Evolutionary conservation across 23 tunicate genomes (phyloP).

Genomic region (Clavelina lepadiformis): DNA sequence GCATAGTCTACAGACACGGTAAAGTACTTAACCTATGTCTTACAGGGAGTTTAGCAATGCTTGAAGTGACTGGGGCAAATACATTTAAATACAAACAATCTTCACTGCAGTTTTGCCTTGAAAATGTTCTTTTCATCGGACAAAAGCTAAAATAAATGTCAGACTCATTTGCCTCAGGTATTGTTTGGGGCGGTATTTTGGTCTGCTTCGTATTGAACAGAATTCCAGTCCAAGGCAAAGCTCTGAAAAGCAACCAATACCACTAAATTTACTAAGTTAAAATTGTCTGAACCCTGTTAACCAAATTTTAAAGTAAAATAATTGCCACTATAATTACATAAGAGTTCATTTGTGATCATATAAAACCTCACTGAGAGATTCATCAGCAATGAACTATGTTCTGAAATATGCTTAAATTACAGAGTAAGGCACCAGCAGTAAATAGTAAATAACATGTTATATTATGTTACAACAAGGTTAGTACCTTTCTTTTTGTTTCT

Average conservation of each 20-base stretch:
- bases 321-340: no score
- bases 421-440: no score
- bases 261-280: background rate
- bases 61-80: constrained; percentile 18
- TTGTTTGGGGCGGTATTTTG: constrained; percentile 15
- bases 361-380: no score
- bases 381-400: no score
- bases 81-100: constrained; percentile 51
- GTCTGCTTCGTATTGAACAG: constrained; percentile 1
- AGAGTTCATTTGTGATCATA: no score
- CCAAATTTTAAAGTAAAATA: no score
- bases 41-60: background rate
- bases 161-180: background rate
- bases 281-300: no score
- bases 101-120: constrained; percentile 1
- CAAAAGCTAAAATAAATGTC: background rate
- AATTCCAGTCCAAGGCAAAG: constrained; percentile 34
- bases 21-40: background rate
- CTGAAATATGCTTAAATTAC: no score
- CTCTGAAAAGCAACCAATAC: constrained; percentile 9
- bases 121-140: constrained; percentile 24
- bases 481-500: no score
- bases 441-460: no score
- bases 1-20: background rate
- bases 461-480: no score